Conservation (phyloP, 2,888 invertebrate species). For the Lasioglossum figueresi region DNA sequence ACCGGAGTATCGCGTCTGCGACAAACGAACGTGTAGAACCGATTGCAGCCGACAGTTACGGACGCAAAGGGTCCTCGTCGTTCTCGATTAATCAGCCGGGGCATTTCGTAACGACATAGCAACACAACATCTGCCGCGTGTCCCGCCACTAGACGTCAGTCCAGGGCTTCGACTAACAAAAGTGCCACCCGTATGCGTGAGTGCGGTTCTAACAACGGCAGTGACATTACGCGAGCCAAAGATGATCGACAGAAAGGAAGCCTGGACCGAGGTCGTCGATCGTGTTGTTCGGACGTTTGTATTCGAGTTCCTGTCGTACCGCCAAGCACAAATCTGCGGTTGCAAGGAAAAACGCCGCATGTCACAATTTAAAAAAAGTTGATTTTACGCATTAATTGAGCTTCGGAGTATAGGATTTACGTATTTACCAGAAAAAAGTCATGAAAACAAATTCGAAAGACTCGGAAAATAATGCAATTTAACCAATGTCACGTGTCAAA, state of each 20-base stretch:
- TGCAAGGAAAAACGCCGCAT: too few relatives aligned
- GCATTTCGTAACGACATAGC: constrained; percentile 77
- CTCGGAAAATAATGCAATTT: too few relatives aligned
- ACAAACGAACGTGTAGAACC: constrained; percentile 62
- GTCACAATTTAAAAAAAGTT: too few relatives aligned
- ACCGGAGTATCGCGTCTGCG: constrained; percentile 38
- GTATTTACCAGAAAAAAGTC: too few relatives aligned
- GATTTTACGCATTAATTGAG: too few relatives aligned
- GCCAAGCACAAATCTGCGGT: background rate
- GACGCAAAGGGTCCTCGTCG: constrained; percentile 76
- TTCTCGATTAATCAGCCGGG: constrained; percentile 78
- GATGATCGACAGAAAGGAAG: constrained; percentile 39
- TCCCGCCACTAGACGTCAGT: constrained; percentile 72
- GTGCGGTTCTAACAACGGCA: constrained; percentile 25
- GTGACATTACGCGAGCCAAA: constrained; percentile 25
- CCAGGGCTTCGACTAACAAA: constrained; percentile 63
- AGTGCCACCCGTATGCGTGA: constrained; percentile 63
- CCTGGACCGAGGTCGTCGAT: constrained; percentile 36
- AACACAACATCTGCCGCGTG: constrained; percentile 74
- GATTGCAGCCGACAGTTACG: constrained; percentile 79
- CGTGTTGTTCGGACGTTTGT: background rate
- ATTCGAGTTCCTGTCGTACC: background rate
- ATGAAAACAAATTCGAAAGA: too few relatives aligned
- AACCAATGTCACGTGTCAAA: too few relatives aligned
- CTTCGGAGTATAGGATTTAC: too few relatives aligned